Evolutionary conservation across 92 coral and sea anemone genomes (phyloP), one percentile per base, ranked within the genome.

Genomic region (Isaurus tuberculatus): DNA sequence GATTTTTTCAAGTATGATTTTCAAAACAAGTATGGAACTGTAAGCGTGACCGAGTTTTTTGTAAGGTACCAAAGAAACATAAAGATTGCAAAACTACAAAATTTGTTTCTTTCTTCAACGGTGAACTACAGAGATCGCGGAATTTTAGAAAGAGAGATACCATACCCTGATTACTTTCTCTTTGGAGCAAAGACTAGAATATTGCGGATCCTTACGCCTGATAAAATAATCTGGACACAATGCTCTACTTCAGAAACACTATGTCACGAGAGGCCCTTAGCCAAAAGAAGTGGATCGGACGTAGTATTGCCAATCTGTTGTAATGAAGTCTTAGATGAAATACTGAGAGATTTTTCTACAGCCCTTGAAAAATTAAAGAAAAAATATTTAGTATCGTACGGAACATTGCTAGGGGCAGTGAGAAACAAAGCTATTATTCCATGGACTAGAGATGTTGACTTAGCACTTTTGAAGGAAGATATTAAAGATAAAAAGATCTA

Each of bases 331-430:
- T 55, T 77, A 58, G 25, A 77, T 37, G 70, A 77, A 77, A 61
- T 77, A 34, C 9, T 77, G 23, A 28, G 2, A 22, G 82, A 77
- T 34, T 77, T 77, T 33, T 44, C 82, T 22, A 58, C 82, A 28
- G 60, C 82, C 19, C 82, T 77, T 19, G 55, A 36, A 55, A 28
- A n/a, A 34, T 30, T 60, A 13, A 17, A 60, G 8, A 77, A 30
- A 60, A 14, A 77, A 33, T 77, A 77, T 23, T 77, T 77, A 8
- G 82, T 77, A 17, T n/a, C 69, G 5, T 58, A 77, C 34, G 82
- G 82, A 33, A 77, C 82, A 77, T 31, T 77, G 11, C 82, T 77
- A 5, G 82, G 82, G 16, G 82, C 82, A 58, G 82, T 77, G 34
- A 49, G 82, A 2, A 58, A 36, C 34, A 77, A 77, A 17, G 53